Base-by-base conservation (phyloP, 1,140 invertebrate genomes). In the Drosophila nannoptera region DNA sequence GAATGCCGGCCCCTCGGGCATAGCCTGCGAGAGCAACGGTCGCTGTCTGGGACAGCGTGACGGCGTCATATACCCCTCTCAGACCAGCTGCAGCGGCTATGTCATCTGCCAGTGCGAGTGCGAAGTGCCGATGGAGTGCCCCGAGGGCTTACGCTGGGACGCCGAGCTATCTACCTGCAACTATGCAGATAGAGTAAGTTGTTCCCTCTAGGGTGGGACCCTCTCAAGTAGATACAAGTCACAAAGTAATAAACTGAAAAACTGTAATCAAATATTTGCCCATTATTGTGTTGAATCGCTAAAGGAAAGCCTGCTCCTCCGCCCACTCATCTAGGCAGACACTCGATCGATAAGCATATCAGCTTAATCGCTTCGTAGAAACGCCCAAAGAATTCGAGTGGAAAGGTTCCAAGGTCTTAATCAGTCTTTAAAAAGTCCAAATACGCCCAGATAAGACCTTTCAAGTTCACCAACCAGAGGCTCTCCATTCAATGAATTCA, bases 61-160 rank as follows among this genome's bases (percentile, higher is more conserved):
- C n/a, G 81, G 81, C 4, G 61, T 40, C 0, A 8, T 29, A 1
- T 11, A 86, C 0, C 49, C 48, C 0, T 86, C 81, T 4, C 8
- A 49, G 36, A 77, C 61, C 14, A 69, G 32, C 49, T 86, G 81
- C 42, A 55, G 65, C 7, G 32, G 9, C 1, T 84, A 43, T 14
- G 50, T 60, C 7, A 45, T 84, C 38, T 84, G 81, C 11, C 80
- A 84, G 55, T 84, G 81, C 16, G 81, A 84, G 22, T 84, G 81
- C 29, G 81, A 84, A 33, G 61, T 84, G 7, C 63, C 68, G 22
- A 69, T 77, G 80, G 4, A 58, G 11, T 84, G 80, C 6, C 7
- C 35, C 0, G 29, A 32, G 0, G 67, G 54, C 0, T 32, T 84
- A 2, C 71, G 80, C 9, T 84, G 81, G 81, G 76, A 84, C 14